A percentile compares a stretch with the other conserved stretches of the same genome.
These are phyloP conservation scores for Rotaria socialis DNA, from an alignment of 2,888 invertebrate species.

Conservation along the genomic window DNA sequence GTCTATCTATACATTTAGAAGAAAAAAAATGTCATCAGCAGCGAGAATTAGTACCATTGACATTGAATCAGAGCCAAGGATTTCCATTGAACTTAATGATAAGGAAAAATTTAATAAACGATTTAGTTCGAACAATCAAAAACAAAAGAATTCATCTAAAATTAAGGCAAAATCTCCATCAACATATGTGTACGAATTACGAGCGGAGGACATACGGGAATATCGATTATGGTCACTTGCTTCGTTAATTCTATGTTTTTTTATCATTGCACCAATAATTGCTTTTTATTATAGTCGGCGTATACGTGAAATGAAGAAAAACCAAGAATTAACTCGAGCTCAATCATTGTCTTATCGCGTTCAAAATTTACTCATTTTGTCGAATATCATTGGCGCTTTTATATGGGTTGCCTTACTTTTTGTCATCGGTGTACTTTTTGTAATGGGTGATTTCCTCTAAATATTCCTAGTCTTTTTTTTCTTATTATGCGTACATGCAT, in stretches of 20 bases:
- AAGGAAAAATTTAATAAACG: neutral
- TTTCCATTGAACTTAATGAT: neutral
- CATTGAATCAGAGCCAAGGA: neutral
- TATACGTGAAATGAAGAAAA: neutral
- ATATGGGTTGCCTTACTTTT: neutral
- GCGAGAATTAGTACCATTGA: neutral
- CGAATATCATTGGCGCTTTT: neutral
- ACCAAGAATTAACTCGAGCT: neutral
- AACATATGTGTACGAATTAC: neutral
- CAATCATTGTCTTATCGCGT: neutral
- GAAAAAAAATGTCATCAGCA: neutral
- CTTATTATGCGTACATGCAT: neutral
- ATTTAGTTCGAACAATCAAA: neutral
- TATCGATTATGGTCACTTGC: neutral
- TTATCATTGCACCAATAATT: neutral
- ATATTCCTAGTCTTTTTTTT: neutral
- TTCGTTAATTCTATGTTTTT: neutral
- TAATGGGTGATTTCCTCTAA: neutral
- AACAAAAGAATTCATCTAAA: neutral
- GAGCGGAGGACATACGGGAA: neutral
- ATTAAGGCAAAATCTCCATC: neutral
- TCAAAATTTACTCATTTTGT: neutral
- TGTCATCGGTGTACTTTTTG: neutral
- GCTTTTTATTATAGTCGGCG: neutral
- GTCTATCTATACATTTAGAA: neutral